A percentile compares a stretch with the other conserved stretches of the same genome.
phyloP scores from a whole-genome alignment of 1,140 invertebrate species.

The Glossosoma conforme region DNA sequence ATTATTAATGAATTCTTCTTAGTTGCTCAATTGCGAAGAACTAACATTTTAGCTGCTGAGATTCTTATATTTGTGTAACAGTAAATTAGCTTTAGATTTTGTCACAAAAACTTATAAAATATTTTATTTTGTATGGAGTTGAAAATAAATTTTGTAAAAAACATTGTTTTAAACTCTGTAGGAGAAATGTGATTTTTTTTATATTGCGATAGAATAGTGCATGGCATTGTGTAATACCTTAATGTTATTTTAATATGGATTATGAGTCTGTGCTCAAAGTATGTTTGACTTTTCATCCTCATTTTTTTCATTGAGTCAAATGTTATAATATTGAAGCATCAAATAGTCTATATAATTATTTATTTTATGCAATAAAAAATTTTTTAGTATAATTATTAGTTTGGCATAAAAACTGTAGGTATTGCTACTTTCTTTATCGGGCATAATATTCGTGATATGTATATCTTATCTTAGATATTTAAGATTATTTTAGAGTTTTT shows the following conservation, averaged over 20 bases:
- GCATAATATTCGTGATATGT: too few relatives aligned
- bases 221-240: not conserved
- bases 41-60: not conserved
- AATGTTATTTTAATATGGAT: not conserved
- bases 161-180: not conserved
- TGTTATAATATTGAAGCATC: not conserved
- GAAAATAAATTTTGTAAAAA: not conserved
- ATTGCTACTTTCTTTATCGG: too few relatives aligned
- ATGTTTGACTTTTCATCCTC: not conserved
- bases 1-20: not conserved
- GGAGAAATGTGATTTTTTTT: not conserved
- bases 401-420: too few relatives aligned
- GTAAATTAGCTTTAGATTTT: not conserved
- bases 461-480: too few relatives aligned
- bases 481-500: too few relatives aligned
- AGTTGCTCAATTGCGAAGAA: not conserved
- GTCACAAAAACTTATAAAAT: not conserved
- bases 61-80: not conserved
- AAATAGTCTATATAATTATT: not conserved
- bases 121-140: not conserved
- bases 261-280: not conserved
- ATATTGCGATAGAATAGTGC: not conserved
- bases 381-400: too few relatives aligned
- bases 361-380: not conserved
- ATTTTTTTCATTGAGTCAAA: not conserved